Percentiles rank a stretch among this genome's conserved stretches.
These are phyloP conservation scores for Ceratothoa steindachneri DNA, from an alignment of 2,888 invertebrate species.

Conservation along the genomic window DNA sequence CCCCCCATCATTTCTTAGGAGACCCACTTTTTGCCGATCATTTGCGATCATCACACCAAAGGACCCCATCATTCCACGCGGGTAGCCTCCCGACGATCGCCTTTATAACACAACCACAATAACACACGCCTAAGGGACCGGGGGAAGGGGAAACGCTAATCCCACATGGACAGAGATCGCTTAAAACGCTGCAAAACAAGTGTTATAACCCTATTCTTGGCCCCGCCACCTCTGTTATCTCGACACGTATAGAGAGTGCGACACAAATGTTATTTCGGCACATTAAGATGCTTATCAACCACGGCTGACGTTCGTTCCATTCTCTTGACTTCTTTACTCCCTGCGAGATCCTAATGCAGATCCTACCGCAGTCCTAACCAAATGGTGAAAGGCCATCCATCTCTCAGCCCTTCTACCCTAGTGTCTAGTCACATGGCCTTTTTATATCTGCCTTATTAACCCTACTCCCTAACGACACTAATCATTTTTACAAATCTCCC, in stretches of 20 bases:
- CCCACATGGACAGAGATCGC: not conserved
- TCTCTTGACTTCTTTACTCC: slow-evolving; percentile 4
- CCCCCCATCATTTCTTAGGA: too few relatives aligned
- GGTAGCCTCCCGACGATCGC: too few relatives aligned
- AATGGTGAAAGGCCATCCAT: not conserved
- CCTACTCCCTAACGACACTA: not conserved
- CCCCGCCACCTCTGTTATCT: not conserved
- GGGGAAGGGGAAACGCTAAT: too few relatives aligned
- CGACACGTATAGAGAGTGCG: not conserved
- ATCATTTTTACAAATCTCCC: not conserved
- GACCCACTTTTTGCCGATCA: too few relatives aligned
- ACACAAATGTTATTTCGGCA: slow-evolving; percentile 2
- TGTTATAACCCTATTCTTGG: not conserved
- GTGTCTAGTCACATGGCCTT: too few relatives aligned
- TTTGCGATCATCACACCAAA: too few relatives aligned
- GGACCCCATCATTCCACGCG: too few relatives aligned
- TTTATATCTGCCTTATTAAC: too few relatives aligned
- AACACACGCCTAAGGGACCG: too few relatives aligned
- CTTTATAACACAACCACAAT: too few relatives aligned
- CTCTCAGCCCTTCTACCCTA: not conserved
- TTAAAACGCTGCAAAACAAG: slow-evolving; percentile 2
- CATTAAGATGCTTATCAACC: slow-evolving; percentile 5
- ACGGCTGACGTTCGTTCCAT: not conserved
- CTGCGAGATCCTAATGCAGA: not conserved
- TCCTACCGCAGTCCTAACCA: not conserved